Conservation (phyloP, 2,113 vertebrate species). For the Progne subis region DNA sequence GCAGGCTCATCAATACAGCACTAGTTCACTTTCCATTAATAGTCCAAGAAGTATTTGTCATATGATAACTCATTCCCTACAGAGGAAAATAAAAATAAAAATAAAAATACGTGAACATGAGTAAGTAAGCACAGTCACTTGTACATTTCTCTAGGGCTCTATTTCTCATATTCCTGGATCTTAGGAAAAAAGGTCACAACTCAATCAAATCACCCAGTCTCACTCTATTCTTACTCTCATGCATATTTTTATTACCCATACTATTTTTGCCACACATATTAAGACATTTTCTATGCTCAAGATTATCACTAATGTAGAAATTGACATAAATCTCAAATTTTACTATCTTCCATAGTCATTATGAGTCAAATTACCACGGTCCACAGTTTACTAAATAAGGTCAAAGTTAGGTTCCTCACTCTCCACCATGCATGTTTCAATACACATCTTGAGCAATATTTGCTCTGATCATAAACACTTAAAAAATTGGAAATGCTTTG, state of each 20-base stretch:
- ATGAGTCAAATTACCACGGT: neutral
- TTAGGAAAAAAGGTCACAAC: neutral
- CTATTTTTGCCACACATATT: neutral
- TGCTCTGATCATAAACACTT: neutral
- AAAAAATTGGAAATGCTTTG: neutral
- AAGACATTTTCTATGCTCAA: neutral
- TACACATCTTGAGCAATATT: neutral
- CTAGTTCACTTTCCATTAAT: neutral
- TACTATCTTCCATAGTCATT: neutral
- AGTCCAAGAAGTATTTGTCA: neutral
- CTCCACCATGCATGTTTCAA: neutral
- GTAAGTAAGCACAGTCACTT: neutral
- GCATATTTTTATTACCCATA: neutral
- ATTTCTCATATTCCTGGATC: neutral
- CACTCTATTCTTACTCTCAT: neutral
- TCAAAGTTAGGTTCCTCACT: constrained; percentile 16
- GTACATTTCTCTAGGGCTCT: neutral
- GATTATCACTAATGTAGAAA: neutral
- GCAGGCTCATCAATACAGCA: neutral
- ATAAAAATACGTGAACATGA: neutral
- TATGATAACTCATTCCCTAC: neutral
- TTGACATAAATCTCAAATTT: neutral
- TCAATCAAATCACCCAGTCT: neutral
- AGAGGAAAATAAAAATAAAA: neutral
- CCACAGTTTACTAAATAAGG: constrained; percentile 34